These are phyloP conservation scores for Tetragonula clypearis DNA, from an alignment of 1,140 invertebrate genomes.

Conservation along the genomic window DNA sequence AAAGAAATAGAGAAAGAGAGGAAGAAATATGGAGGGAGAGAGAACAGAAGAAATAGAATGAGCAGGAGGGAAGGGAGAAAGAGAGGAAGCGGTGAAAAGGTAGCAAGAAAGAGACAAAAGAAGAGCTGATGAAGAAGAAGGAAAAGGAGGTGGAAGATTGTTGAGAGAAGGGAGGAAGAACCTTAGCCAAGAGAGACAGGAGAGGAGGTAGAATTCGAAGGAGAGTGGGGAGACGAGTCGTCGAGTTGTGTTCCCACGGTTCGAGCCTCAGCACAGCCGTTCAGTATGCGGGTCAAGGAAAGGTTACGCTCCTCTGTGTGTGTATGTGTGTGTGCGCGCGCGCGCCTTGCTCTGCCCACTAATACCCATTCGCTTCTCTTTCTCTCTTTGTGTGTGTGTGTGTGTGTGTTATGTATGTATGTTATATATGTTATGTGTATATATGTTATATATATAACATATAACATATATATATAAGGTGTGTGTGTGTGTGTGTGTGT, in stretches of 20 bases:
- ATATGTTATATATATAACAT: not conserved
- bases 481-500: not conserved
- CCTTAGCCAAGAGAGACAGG: slow-evolving; percentile 59
- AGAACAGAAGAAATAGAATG: slow-evolving; percentile 5
- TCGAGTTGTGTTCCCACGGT: slow-evolving; percentile 82
- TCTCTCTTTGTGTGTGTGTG: not conserved
- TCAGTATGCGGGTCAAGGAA: slow-evolving; percentile 83
- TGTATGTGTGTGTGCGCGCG: slow-evolving; percentile 63
- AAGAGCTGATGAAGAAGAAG: slow-evolving; percentile 33
- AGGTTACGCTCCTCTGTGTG: slow-evolving; percentile 79
- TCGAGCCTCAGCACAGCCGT: slow-evolving; percentile 81
- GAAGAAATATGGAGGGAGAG: not conserved
- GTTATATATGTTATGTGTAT: not conserved
- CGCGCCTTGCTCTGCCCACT: slow-evolving; percentile 72
- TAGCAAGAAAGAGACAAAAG: slow-evolving; percentile 17
- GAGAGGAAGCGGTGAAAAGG: slow-evolving; percentile 27
- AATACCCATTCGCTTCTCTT: slow-evolving; percentile 64
- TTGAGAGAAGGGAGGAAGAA: slow-evolving; percentile 43
- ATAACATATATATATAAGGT: not conserved
- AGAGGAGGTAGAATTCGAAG: slow-evolving; percentile 67
- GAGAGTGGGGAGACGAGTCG: slow-evolving; percentile 77
- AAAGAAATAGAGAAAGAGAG: not conserved
- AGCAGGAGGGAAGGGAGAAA: not conserved
- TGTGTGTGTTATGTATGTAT: no score
- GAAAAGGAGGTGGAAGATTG: slow-evolving; percentile 9